Evolutionary conservation across 1,140 invertebrate species (phyloP).

Genomic region (Helicoverpa armigera): DNA sequence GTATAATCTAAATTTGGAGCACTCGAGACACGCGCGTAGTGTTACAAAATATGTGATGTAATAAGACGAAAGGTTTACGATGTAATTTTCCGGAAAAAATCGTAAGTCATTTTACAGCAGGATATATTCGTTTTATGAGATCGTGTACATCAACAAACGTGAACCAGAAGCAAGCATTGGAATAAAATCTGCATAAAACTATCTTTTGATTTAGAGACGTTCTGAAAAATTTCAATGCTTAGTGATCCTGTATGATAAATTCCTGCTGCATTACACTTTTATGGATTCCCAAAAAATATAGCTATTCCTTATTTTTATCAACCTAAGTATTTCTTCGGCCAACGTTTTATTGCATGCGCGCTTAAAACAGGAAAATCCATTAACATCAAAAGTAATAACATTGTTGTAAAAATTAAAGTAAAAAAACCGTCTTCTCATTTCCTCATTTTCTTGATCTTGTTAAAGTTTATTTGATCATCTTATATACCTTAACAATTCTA

Average conservation of each 20-base stretch:
- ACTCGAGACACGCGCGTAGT: constrained; percentile 64
- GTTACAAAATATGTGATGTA: constrained; percentile 79
- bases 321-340: background rate
- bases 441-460: too few species aligned
- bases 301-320: background rate
- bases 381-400: too few species aligned
- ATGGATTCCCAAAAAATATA: background rate
- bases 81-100: constrained; percentile 56
- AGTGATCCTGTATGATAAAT: too few species aligned
- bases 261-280: too few species aligned
- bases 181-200: background rate
- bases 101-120: constrained; percentile 49
- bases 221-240: background rate
- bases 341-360: background rate
- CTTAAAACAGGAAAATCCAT: background rate
- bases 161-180: background rate
- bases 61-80: constrained; percentile 62
- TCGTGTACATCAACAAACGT: constrained; percentile 10
- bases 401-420: too few species aligned
- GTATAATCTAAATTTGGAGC: constrained; percentile 70
- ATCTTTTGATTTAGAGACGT: background rate
- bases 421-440: too few species aligned
- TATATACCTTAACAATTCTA: too few species aligned
- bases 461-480: too few species aligned
- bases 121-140: constrained; percentile 24